Base-by-base conservation (phyloP, 2,113 vertebrate species). In the Crotophaga sulcirostris region DNA sequence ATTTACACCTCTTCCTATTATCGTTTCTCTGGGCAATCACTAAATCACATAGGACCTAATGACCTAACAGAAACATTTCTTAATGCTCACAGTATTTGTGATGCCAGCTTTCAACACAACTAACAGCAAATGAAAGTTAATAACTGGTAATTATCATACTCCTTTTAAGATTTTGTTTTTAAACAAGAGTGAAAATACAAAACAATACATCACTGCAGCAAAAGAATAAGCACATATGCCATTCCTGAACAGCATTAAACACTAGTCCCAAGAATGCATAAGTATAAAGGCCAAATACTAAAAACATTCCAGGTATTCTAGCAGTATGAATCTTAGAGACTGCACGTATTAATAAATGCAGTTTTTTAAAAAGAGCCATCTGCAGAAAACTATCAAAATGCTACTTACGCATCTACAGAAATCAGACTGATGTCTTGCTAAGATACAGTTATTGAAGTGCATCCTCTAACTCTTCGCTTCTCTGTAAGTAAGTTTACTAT, bases 11-110 rank as follows among this genome's bases (percentile, higher is more conserved):
- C 86, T 93, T 88, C 67, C 75, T 70, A 34, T 74, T 86, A 94
- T 15, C 72, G 51, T 66, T 88, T 83, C 51, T 55, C 60, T 70
- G 44, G 79, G 84, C 95, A 90, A 90, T 52, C 72, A 72, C 73
- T 74, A 87, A 94, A 89, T 89, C 74, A 94, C 76, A 72, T 1
- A 95, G 68, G 68, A 90, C 88, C 83, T 92, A 96, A 88, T 90
- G 85, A 90, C 83, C 91, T 69, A 94, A 96, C 95, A 93, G 93
- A 88, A 95, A 95, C n/a, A 74, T 55, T 93, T 92, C 88, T 84
- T 67, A 70, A 90, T 24, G 69, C 72, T 86, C 68, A 54, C 18
- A 38, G 79, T 62, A 54, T 75, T 94, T 89, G 56, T 76, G 42
- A 93, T 72, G 66, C 86, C 88, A 80, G 64, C 64, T 89, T 90